Conservation (phyloP, 1,140 invertebrate species). For the Drosophila murphyi region DNA sequence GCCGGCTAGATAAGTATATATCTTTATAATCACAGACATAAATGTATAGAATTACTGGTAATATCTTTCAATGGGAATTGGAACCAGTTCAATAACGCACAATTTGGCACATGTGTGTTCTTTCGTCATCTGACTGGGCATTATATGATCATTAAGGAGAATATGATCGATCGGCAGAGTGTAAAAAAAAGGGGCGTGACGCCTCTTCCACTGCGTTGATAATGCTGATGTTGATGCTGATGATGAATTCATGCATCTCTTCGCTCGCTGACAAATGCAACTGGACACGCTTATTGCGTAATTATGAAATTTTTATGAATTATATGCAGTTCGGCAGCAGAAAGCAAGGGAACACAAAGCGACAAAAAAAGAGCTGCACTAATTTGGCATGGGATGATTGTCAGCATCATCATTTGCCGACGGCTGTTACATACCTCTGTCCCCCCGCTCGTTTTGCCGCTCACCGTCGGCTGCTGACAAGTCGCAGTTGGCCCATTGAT, state of each 20-base stretch:
- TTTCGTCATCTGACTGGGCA: constrained; percentile 14
- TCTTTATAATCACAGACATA: not conserved
- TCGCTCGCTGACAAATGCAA: constrained; percentile 54
- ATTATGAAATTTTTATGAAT: constrained; percentile 83
- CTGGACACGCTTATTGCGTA: constrained; percentile 79
- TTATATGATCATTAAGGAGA: constrained; percentile 76
- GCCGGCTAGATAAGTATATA: not conserved
- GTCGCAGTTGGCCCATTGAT: constrained; percentile 52
- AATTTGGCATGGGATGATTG: constrained; percentile 78
- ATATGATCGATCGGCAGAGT: constrained; percentile 65
- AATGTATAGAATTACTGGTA: not conserved
- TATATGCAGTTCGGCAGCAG: constrained; percentile 42
- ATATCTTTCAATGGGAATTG: not conserved
- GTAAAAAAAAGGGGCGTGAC: constrained; percentile 66
- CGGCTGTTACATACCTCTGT: constrained; percentile 16
- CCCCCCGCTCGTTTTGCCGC: not conserved
- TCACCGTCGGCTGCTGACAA: constrained; percentile 50
- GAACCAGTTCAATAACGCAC: not conserved
- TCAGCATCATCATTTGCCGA: constrained; percentile 50
- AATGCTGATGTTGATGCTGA: constrained; percentile 59
- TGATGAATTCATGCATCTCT: constrained; percentile 66
- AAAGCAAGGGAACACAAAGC: not conserved
- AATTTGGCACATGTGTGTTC: not conserved
- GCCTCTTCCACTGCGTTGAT: too few relatives aligned
- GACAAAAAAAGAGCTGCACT: constrained; percentile 69